Base-by-base conservation (phyloP, 2,888 invertebrate genomes). In the Synanthedon tipuliformis region DNA sequence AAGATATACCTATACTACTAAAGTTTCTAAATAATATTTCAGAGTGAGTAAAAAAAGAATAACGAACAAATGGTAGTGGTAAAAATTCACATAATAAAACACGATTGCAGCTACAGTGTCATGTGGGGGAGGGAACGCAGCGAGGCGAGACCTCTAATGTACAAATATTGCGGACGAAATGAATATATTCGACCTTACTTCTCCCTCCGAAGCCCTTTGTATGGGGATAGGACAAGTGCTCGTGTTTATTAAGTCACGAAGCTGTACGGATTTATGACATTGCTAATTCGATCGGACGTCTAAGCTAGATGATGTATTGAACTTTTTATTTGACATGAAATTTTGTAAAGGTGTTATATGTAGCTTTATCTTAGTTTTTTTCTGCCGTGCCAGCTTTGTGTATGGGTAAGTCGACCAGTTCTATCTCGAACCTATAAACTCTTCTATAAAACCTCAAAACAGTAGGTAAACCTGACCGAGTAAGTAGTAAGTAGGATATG, bases 101-200 rank as follows among this genome's bases (percentile, higher is more conserved):
- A 65, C 69, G 71, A 74, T 62, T 62, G 65, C 73, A 73, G 74
- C 73, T 69, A 70, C 67, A 62, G 72, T 81, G 81, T 81, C 78
- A 80, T 78, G 71, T 67, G 58, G 56, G 51, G 57, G 59, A 64
- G 79, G 80, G 81, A 78, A 79, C 72, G 82, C 66, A 83, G 73
- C 77, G 77, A 79, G 71, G 71, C 85, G 80, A 83, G 84, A 86
- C 87, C 87, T 86, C 84, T 86, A 86, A 86, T 86, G 84, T 82
- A 84, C 86, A 86, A 87, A 87, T 84, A 87, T 87, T 87, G 87
- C 84, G 87, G 85, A 75, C 75, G 80, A 77, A 83, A 87, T 86
- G 85, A 86, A 86, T 85, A 86, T 78, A 82, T 84, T 80, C 78
- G 75, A 65, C 68, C 73, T 71, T 23, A 10, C 50, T 40, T 61